Conservation (phyloP, 2,113 vertebrate species). For the Micronycteris hirsuta region DNA sequence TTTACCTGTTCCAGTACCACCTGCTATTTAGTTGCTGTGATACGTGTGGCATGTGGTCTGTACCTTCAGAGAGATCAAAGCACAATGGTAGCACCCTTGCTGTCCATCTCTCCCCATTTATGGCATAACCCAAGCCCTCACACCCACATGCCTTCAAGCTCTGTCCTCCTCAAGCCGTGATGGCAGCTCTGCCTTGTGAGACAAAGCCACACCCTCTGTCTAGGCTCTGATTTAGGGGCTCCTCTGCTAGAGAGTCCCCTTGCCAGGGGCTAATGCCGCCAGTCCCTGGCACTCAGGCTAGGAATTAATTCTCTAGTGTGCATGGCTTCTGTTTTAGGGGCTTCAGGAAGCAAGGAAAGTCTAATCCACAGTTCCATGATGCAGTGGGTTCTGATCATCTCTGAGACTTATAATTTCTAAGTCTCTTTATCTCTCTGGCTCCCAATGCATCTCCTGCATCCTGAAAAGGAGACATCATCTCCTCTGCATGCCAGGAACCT, state of each 20-base stretch:
- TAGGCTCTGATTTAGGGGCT: background rate
- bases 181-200: background rate
- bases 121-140: background rate
- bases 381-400: background rate
- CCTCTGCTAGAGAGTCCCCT: background rate
- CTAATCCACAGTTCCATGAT: background rate
- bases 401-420: background rate
- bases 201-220: background rate
- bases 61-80: background rate
- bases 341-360: background rate
- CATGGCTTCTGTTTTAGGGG: background rate
- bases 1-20: background rate
- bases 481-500: background rate
- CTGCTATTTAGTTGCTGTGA: background rate
- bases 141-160: background rate
- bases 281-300: background rate
- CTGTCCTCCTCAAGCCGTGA: background rate
- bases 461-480: background rate
- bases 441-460: background rate
- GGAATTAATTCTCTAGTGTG: background rate
- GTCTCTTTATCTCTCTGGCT: background rate
- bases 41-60: background rate
- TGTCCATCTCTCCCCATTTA: accelerated
- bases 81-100: background rate
- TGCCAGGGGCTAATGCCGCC: background rate